Percentiles rank a stretch among this genome's conserved stretches.
Conservation (phyloP, 2,888 invertebrate species). For the Podabrus alpinus region DNA sequence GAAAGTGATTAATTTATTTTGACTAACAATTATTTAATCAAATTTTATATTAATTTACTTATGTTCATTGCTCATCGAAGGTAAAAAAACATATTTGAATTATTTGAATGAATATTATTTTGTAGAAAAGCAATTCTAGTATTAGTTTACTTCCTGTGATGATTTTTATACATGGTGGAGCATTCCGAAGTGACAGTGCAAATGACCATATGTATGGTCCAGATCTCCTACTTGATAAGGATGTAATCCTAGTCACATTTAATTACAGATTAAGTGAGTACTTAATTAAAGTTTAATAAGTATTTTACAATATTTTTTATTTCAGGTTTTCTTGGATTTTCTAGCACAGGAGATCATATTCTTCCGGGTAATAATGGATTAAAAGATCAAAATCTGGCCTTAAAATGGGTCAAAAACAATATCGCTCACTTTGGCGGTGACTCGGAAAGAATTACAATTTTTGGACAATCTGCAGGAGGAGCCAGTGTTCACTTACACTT, state of each 20-base stretch:
- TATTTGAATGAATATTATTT: neutral
- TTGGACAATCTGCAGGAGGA: conserved; percentile 54
- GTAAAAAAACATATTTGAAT: too few relatives aligned
- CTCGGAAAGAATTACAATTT: conserved; percentile 47
- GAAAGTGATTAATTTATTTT: too few relatives aligned
- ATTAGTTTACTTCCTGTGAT: conserved; percentile 65
- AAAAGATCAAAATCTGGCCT: conserved; percentile 43
- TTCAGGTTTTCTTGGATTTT: conserved; percentile 49
- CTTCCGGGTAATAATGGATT: conserved; percentile 47
- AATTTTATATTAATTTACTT: too few relatives aligned
- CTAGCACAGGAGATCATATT: conserved; percentile 38
- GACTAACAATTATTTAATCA: too few relatives aligned
- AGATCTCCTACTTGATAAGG: conserved; percentile 69
- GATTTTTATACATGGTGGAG: conserved; percentile 78
- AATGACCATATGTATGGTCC: conserved; percentile 72
- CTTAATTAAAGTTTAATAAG: neutral
- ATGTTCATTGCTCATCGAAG: too few relatives aligned
- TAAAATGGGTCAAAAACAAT: conserved; percentile 48
- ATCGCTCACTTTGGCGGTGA: conserved; percentile 39
- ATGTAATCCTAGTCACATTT: conserved; percentile 62
- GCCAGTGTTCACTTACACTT: conserved; percentile 51
- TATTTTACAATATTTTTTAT: too few relatives aligned
- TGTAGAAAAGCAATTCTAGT: neutral
- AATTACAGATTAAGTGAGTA: conserved; percentile 35
- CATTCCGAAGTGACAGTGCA: conserved; percentile 75